These are phyloP conservation scores for Pseudoatta argentina DNA, from an alignment of 1,140 invertebrate species.

Conservation along the genomic window DNA sequence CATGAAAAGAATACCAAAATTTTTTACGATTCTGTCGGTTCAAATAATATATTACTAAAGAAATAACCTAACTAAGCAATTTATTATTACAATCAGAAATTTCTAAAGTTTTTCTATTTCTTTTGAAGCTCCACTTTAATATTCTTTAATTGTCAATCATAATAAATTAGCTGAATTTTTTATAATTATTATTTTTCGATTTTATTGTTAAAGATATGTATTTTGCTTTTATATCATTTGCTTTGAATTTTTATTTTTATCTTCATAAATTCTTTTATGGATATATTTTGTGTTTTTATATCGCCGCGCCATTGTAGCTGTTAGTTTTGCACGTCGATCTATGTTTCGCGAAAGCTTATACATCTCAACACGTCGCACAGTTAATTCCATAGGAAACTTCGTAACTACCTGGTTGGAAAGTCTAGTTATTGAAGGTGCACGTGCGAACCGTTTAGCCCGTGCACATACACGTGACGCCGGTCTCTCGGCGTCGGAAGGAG, in stretches of 20 bases:
- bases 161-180: neutral
- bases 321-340: constrained; percentile 2
- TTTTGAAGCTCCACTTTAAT: neutral
- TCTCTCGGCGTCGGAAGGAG: constrained; percentile 33
- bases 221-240: neutral
- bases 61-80: neutral
- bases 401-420: constrained; percentile 41
- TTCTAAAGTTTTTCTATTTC: neutral
- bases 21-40: constrained; percentile 24
- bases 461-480: constrained; percentile 46
- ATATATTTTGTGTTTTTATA: neutral
- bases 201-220: neutral
- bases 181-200: neutral
- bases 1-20: neutral
- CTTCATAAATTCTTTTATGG: constrained; percentile 1
- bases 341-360: constrained; percentile 28
- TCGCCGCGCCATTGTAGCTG: neutral
- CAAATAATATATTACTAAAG: neutral
- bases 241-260: neutral
- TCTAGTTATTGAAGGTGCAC: constrained; percentile 64
- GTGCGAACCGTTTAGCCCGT: constrained; percentile 56
- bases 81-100: neutral
- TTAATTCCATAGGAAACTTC: constrained; percentile 57
- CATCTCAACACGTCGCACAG: constrained; percentile 52
- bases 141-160: neutral